Base-by-base conservation (phyloP, 2,888 invertebrate species). In the Gari tellinella region DNA sequence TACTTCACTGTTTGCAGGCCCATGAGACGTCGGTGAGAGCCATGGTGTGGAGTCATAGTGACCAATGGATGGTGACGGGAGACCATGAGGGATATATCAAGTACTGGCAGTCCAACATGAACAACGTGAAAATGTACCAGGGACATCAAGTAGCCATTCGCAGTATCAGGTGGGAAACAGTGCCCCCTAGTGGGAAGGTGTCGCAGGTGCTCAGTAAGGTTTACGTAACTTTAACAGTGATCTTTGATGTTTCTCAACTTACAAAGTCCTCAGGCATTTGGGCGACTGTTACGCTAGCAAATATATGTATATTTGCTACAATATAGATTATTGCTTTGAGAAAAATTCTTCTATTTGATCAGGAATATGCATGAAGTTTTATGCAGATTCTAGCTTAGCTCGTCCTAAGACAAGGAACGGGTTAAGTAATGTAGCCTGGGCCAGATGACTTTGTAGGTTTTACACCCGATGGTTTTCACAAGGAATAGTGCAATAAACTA, bases 41-140 rank as follows among this genome's bases (percentile, higher is more conserved):
- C 63, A 99, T 99, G 99, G 96, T 97, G 52, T 99, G 99, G 99
- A 98, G 98, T 61, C 98, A 99, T 93, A 99, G 98, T 89, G 99
- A 99, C 93, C 96, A 96, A 87, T 99, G 99, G 99, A 98, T 99
- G 98, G 97, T 99, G 73, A 99, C 99, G 0, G 99, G 97, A 23
- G 99, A 99, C 93, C 99, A 99, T 92, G 96, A 96, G 58, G 99
- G 99, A 72, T 99, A 97, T 92, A 97, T 99, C 81, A 99, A 99
- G 92, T 99, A 99, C 93, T 99, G 99, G 99, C 99, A 99, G 94
- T 97, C 98, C 87, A 99, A 99, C 93, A 99, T 99, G 99, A 99
- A 99, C 94, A 99, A 99, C 94, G 99, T 99, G 68, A 99, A 99
- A 94, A 99, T 99, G 98, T 99, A 98, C 94, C 99, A 99, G 93